Base-by-base conservation (phyloP, 2,797 vertebrate genomes). In the Myoxocephalus aenaeus region DNA sequence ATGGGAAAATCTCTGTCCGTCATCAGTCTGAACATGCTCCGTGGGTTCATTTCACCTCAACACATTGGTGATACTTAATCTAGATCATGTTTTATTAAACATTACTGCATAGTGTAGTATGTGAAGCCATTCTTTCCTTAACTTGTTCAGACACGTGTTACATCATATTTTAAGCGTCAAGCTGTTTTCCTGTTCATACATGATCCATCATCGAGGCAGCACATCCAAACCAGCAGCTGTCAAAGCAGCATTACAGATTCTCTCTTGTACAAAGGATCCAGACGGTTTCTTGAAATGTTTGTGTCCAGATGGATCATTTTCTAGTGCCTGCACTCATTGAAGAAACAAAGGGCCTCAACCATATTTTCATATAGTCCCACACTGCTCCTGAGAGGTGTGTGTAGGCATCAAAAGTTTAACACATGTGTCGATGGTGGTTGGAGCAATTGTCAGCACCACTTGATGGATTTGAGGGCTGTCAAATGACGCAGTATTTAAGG, bases 151-250 rank as follows among this genome's bases (percentile, higher is more conserved):
- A 69, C 75, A 58, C 67, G 44, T 8, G 40, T 84, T 46, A 40
- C 71, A 50, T 84, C 65, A 67, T 67, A 82, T 78, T 80, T 54
- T 27, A 51, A 70, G 27, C 65, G 4, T 46, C 22, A 54, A 34
- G 63, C 69, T 22, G 48, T 78, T 61, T 61, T 79, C 65, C 73
- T 77, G 79, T 84, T 82, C 58, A 51, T 70, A 83, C 80, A 50
- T 54, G 75, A 81, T 81, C 75, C 25, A 63, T 82, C 81, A 79
- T 40, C 3, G 11, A 67, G 66, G 67, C 65, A 38, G 27, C 34
- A 22, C 64, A 65, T 73, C 76, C 38, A 34, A 69, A 36, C 54
- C 58, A 48, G 73, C 73, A 77, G 73, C 78, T 72, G 36, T 69
- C 69, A 64, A 73, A 83, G 54, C 66, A 75, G 48, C 53, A 29